phyloP scores from a whole-genome alignment of 2,797 vertebrate species.

The Gymnocypris eckloni region DNA sequence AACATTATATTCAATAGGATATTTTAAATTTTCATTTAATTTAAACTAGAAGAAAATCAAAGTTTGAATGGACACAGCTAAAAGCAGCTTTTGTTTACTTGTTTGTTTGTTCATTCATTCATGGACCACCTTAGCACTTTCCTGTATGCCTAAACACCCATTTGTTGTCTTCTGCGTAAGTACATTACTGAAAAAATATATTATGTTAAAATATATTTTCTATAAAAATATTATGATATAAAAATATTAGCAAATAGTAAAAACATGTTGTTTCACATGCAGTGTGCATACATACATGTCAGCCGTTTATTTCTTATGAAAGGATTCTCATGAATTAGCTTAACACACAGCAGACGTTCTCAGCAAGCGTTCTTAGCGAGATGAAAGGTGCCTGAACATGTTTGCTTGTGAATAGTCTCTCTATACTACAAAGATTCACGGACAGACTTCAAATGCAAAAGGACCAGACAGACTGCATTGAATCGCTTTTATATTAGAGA shows the following conservation, averaged over 20 bases:
- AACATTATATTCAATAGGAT: too few relatives aligned
- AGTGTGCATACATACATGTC: background rate
- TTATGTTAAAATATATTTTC: too few relatives aligned
- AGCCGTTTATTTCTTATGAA: background rate
- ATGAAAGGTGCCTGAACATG: background rate
- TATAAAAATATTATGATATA: background rate
- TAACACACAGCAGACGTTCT: background rate
- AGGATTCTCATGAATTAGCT: background rate
- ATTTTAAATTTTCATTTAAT: too few relatives aligned
- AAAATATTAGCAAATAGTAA: background rate
- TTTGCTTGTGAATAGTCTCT: background rate
- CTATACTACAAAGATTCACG: background rate
- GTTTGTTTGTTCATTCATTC: too few relatives aligned
- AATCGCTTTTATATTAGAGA: background rate
- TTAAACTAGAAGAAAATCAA: too few relatives aligned
- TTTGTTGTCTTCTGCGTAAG: too few relatives aligned
- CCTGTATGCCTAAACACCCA: too few relatives aligned
- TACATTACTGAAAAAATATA: too few relatives aligned
- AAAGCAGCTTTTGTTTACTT: too few relatives aligned
- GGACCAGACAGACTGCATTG: background rate
- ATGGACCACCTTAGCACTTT: too few relatives aligned
- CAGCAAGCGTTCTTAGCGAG: background rate
- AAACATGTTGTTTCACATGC: background rate
- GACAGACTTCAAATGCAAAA: background rate
- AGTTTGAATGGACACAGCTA: too few relatives aligned